Conservation (phyloP, 2,797 vertebrate species). For the Bucorvus abyssinicus region DNA sequence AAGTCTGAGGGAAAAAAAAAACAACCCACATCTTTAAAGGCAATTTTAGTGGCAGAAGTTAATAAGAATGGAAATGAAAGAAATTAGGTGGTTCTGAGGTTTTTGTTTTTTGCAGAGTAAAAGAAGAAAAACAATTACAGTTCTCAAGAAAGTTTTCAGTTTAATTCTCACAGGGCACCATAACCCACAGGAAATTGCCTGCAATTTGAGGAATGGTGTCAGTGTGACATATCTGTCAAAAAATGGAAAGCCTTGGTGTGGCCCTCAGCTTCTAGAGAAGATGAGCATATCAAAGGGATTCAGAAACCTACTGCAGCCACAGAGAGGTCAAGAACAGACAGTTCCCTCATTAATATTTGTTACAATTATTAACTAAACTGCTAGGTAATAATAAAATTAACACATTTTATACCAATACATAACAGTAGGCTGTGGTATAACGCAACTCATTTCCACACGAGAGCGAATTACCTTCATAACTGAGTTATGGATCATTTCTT, state of each 20-base stretch:
- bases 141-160: background rate
- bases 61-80: background rate
- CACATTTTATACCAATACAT: slow-evolving; percentile 43
- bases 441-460: slow-evolving; percentile 33
- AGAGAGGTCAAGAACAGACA: background rate
- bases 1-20: background rate
- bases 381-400: slow-evolving; percentile 63
- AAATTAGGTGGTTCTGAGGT: background rate
- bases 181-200: background rate
- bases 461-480: slow-evolving; percentile 29
- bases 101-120: background rate
- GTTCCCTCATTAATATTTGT: slow-evolving; percentile 38
- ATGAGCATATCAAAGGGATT: background rate
- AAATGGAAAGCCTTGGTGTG: background rate
- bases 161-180: background rate
- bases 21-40: background rate
- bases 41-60: background rate
- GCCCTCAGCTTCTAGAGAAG: background rate
- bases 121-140: background rate
- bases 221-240: background rate
- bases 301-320: background rate
- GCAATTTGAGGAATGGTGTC: background rate
- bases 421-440: slow-evolving; percentile 39
- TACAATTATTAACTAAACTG: slow-evolving; percentile 54
- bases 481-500: slow-evolving; percentile 24